phyloP scores from a whole-genome alignment of 2,113 vertebrate genomes.

The Ceratotherium simum region DNA sequence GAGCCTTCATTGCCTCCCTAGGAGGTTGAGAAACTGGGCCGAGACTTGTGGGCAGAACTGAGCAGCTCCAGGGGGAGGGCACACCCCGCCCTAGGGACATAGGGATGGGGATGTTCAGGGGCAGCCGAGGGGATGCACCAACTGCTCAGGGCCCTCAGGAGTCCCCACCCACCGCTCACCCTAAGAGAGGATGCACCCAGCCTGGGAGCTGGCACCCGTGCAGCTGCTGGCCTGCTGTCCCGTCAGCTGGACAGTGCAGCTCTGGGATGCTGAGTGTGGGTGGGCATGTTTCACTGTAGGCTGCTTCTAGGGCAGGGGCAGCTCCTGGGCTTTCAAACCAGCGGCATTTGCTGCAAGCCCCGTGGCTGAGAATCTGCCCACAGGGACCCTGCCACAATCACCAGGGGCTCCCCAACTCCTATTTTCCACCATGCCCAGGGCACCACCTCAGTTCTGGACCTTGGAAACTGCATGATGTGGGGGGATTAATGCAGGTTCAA shows the following conservation, averaged over 20 bases:
- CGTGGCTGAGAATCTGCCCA: neutral
- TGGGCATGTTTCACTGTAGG: neutral
- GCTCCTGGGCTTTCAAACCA: neutral
- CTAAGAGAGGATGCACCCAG: neutral
- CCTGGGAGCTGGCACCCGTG: rapidly evolving
- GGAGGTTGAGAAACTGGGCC: neutral
- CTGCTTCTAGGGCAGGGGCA: neutral
- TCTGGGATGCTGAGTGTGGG: neutral
- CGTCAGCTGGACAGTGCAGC: rapidly evolving
- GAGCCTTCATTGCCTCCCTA: neutral
- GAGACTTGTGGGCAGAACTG: neutral
- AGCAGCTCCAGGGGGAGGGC: neutral
- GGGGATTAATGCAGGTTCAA: neutral
- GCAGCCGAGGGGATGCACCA: neutral
- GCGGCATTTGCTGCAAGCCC: neutral
- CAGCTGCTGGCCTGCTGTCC: neutral
- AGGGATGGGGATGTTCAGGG: neutral
- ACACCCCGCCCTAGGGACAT: rapidly evolving
- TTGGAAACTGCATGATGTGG: neutral
- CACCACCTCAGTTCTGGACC: neutral
- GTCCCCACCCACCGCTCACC: rapidly evolving
- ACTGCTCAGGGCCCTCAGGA: neutral
- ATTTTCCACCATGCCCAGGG: neutral
- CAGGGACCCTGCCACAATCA: neutral
- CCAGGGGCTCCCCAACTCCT: too few species aligned